Percentiles rank a stretch among this genome's conserved stretches.
Evolutionary conservation across 2,797 vertebrate genomes (phyloP).

Genomic region (Cossypha caffra): DNA sequence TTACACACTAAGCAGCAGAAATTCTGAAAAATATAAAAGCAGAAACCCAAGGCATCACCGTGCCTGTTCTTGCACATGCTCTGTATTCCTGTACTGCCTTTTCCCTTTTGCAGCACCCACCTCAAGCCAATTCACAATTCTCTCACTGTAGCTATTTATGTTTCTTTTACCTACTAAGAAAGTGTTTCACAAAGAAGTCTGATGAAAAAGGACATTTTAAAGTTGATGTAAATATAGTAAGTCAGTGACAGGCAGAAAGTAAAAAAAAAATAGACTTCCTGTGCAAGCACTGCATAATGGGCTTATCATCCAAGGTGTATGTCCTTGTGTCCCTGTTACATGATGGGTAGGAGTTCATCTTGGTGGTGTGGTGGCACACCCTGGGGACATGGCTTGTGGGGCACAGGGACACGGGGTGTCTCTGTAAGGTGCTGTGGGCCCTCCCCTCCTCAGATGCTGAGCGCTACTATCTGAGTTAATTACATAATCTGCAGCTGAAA

Average conservation of each 20-base stretch:
- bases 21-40: too few relatives aligned
- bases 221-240: neutral
- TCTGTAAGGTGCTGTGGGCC: neutral
- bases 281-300: neutral
- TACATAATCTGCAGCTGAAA: neutral
- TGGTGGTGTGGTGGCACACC: neutral
- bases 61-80: neutral
- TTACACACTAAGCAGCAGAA: too few relatives aligned
- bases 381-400: neutral
- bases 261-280: neutral
- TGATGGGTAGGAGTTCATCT: neutral
- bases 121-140: neutral
- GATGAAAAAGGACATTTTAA: neutral
- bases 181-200: neutral
- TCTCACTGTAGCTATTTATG: neutral
- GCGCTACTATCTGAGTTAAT: neutral
- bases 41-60: too few relatives aligned
- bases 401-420: neutral
- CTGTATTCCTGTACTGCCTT: neutral
- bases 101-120: neutral
- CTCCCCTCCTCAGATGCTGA: neutral
- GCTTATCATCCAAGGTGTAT: neutral
- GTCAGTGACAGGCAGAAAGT: neutral
- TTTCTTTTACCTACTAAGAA: neutral
- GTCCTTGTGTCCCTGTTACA: neutral